These are phyloP conservation scores for Virgularia gustaviana DNA, from an alignment of 92 coral and sea anemone species.

Conservation along the genomic window DNA sequence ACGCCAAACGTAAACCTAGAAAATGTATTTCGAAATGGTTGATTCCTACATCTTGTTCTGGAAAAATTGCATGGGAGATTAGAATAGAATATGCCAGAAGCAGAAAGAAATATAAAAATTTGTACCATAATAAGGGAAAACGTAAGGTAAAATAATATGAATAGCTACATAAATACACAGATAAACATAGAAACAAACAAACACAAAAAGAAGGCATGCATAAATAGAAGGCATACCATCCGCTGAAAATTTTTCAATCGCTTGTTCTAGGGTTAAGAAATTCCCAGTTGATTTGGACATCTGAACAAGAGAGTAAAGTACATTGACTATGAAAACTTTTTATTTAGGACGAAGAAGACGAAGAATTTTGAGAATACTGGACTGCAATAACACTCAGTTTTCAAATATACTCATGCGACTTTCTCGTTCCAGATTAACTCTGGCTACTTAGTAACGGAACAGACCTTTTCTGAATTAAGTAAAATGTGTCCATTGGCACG, in stretches of 20 bases:
- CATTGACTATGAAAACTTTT: background rate
- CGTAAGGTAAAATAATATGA: background rate
- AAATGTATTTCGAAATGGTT: no score
- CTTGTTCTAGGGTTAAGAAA: conserved; percentile 78
- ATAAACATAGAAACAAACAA: background rate
- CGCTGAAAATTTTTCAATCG: conserved; percentile 89
- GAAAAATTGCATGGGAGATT: background rate
- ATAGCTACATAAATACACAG: background rate
- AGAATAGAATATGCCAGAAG: no score
- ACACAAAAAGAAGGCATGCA: background rate
- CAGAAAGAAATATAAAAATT: background rate
- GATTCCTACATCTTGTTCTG: background rate
- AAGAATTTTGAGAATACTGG: background rate
- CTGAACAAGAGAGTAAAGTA: conserved; percentile 35
- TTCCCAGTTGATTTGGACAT: conserved; percentile 98
- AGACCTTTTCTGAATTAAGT: conserved; percentile 97
- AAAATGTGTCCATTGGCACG: conserved; percentile 94
- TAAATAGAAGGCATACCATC: conserved; percentile 57
- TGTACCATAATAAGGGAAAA: background rate
- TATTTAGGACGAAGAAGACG: background rate
- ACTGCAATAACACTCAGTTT: no score
- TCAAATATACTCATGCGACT: no score
- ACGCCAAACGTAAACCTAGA: conserved; percentile 85
- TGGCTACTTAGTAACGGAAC: background rate
- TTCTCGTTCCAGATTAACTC: background rate